Conservation (phyloP, 92 coral and sea anemone species). For the Siderastrea radians region DNA sequence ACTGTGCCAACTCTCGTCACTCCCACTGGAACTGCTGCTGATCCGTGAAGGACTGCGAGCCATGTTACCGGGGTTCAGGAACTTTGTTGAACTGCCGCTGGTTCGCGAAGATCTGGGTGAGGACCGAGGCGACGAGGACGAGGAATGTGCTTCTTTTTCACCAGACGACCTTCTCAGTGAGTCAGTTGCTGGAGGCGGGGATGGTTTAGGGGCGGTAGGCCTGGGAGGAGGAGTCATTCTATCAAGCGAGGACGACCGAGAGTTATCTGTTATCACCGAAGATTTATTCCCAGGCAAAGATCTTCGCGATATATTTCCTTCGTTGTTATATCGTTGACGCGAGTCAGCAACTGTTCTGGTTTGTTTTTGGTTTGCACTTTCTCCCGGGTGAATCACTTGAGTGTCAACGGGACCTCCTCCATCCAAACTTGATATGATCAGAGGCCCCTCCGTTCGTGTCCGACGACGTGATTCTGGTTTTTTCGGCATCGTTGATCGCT, state of each 20-base stretch:
- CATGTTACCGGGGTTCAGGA: conserved; percentile 65
- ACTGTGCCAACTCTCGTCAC: conserved; percentile 75
- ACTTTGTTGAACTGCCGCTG: conserved; percentile 69
- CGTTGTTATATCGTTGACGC: conserved; percentile 25
- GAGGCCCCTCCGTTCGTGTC: conserved; percentile 27
- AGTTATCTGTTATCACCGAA: conserved; percentile 74
- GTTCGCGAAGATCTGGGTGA: conserved; percentile 68
- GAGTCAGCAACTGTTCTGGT: conserved; percentile 53
- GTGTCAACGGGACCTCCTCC: conserved; percentile 20
- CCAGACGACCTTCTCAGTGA: conserved; percentile 57
- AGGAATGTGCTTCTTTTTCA: conserved; percentile 56
- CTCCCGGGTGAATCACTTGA: conserved; percentile 21
- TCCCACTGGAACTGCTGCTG: conserved; percentile 89
- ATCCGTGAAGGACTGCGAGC: conserved; percentile 83
- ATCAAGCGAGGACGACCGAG: conserved; percentile 63
- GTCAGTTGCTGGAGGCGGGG: conserved; percentile 71
- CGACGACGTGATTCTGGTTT: conserved; percentile 29
- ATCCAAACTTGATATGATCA: conserved; percentile 28
- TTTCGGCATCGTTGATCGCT: neutral
- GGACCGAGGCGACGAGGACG: conserved; percentile 61
- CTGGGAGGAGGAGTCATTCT: conserved; percentile 60
- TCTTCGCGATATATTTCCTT: conserved; percentile 34
- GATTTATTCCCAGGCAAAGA: conserved; percentile 33
- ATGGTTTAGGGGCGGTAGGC: conserved; percentile 68
- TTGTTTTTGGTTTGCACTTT: conserved; percentile 37